Evolutionary conservation across 1,140 invertebrate species (phyloP), one percentile per base, ranked within the genome.

Genomic region (Hormaphis cornu): DNA sequence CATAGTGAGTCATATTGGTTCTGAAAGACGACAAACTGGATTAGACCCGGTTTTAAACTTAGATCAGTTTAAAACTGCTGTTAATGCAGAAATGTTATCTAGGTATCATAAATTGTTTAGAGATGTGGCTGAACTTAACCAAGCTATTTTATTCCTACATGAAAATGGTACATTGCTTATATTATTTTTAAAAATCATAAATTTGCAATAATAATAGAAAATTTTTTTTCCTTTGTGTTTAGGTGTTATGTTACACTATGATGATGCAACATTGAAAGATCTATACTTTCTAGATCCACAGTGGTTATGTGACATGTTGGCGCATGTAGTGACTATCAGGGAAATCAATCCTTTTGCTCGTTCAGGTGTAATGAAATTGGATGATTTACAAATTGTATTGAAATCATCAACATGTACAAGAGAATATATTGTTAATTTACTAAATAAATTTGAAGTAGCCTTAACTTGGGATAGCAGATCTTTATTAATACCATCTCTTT

Each of bases 391-490:
- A 73, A 87, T 93, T 75, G 85, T 97, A 6, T 97, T 98, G 78
- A 95, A 95, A 76, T 88, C 81, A n/a, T 81, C 81, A 0, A 78
- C 78, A 50, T 80, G 82, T 58, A 81, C 81, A 71, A 79, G 82
- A 72, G 78, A 78, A 72, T 95, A 96, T 73, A 90, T 95, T 42
- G 86, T 96, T 2, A 91, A 87, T 75, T 79, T 97, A 10, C 79
- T 99, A 37, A 95, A 94, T 78, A 98, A 98, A 80, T 98, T 98
- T 80, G 96, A 99, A 80, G 88, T 98, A 28, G 97, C 96, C 0
- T 79, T 99, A 14, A 94, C 93, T n/a, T 98, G 93, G 91, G 95
- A 98, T 76, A 89, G 87, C 24, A 78, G 93, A 6, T 90, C 91
- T 16, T 78, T 99, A 16, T 79, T 98, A 1, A 93, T 99, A 74